Evolutionary conservation across 2,113 vertebrate genomes (phyloP), one percentile per base, ranked within the genome.

Genomic region (Ia io): DNA sequence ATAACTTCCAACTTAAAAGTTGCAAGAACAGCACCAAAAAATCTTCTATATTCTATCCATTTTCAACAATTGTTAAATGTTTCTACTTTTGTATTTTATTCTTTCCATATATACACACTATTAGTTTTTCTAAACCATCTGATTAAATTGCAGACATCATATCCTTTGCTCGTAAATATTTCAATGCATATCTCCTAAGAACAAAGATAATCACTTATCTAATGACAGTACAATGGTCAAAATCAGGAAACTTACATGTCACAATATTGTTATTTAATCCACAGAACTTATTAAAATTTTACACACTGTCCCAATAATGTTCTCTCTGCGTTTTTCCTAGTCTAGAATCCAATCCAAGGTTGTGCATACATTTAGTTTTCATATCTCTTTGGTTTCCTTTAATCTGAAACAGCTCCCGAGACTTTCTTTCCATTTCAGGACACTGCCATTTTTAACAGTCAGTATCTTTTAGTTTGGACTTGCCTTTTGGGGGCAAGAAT

Each of bases 1-100:
- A n/a, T 71, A 76, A 91, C 61, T 86, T 89, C 16, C 77, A 84
- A 74, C 47, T 91, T 94, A 28, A 91, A 93, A 92, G 10, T 86
- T 95, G 32, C n/a, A 89, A 78, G 49, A 65, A 74, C 6, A 69
- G 44, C 17, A 78, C 17, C 40, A 59, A 91, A 91, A 78, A 22
- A 28, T 80, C 32, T 80, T 65, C 10, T 35, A 69, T n/a, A 30
- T 25, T 94, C 63, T 77, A 61, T 9, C 22, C 2, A 84, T 63
- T 91, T 84, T 88, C 23, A 84, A 16, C 53, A 82, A 56, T 28
- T 71, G 20, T 47, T 73, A 95, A 91, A 85, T 70, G 67, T 59
- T 93, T 49, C 22, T 82, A 76, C 42, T 84, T 80, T 59, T 90
- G 18, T 12, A 90, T 80, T 78, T 69, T 96, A 92, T 71, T 93